Conservation (phyloP, 30 jellyfish, hydroid and myxozoan species). For the Turritopsis rubra region DNA sequence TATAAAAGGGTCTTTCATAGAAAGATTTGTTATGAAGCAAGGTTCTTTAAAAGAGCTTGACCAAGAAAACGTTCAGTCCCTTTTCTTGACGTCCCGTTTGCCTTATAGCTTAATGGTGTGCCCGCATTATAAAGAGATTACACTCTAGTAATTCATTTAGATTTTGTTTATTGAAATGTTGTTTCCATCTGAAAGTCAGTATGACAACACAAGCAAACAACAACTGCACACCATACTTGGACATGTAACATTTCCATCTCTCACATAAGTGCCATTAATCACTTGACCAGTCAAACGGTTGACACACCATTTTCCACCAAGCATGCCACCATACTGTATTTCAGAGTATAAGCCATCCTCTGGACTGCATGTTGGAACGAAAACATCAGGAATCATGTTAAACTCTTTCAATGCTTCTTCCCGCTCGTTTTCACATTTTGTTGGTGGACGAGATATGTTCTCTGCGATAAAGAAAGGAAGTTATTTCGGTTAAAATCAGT, state of each 20-base stretch:
- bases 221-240: background rate
- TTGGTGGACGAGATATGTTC: constrained; percentile 1
- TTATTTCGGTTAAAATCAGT: background rate
- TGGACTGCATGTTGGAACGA: constrained; percentile 25
- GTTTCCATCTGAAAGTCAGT: background rate
- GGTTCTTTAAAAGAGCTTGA: too few relatives aligned
- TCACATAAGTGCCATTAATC: background rate
- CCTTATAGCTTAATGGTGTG: too few relatives aligned
- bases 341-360: constrained; percentile 36
- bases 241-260: background rate
- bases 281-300: constrained; percentile 20
- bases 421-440: constrained; percentile 19
- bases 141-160: too few relatives aligned
- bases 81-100: too few relatives aligned
- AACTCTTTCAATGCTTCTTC: background rate
- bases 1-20: too few relatives aligned
- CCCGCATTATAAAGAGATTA: too few relatives aligned
- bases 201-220: background rate
- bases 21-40: too few relatives aligned
- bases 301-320: constrained; percentile 35
- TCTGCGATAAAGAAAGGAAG: background rate
- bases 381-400: constrained; percentile 17
- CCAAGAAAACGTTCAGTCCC: too few relatives aligned
- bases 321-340: constrained; percentile 1
- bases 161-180: too few relatives aligned